phyloP scores from a whole-genome alignment of 1,140 invertebrate genomes.

The Drosophila malerkotliana region DNA sequence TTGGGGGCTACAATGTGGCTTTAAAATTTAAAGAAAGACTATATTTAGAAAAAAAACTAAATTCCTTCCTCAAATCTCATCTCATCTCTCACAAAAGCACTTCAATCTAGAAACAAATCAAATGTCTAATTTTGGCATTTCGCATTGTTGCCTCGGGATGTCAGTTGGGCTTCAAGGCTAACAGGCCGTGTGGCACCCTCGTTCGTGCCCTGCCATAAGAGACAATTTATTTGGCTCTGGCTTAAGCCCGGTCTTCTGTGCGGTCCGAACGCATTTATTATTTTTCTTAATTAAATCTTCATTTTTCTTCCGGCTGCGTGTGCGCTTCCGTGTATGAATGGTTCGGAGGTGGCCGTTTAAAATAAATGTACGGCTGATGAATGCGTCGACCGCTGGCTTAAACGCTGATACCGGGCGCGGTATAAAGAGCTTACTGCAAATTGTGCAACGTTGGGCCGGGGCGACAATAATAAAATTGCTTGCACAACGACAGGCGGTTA shows the following conservation, averaged over 20 bases:
- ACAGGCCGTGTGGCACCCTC: conserved; percentile 10
- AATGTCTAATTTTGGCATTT: conserved; percentile 61
- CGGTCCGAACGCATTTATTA: conserved; percentile 64
- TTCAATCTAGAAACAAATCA: conserved; percentile 46
- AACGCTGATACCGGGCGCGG: conserved; percentile 36
- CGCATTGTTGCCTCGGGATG: conserved; percentile 30
- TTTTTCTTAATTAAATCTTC: conserved; percentile 80
- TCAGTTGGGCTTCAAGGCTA: conserved; percentile 24
- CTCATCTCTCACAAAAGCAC: background rate
- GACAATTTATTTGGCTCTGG: conserved; percentile 62
- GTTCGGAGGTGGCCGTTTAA: conserved; percentile 28
- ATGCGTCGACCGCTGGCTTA: conserved; percentile 32
- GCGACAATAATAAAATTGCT: conserved; percentile 56
- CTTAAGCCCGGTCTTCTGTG: conserved; percentile 24
- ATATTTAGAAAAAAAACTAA: background rate
- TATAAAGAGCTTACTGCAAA: conserved; percentile 18
- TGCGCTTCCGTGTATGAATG: conserved; percentile 1
- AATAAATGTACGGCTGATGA: conserved; percentile 36
- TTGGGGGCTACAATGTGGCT: background rate
- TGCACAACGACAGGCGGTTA: conserved; percentile 47
- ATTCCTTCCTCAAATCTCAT: background rate
- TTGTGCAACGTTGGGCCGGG: conserved; percentile 20
- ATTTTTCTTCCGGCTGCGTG: conserved; percentile 38
- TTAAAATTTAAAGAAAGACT: background rate
- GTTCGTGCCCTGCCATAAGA: conserved; percentile 17